Base-by-base conservation (phyloP, 1,140 invertebrate species). In the Brachionus asplanchnoidis region DNA sequence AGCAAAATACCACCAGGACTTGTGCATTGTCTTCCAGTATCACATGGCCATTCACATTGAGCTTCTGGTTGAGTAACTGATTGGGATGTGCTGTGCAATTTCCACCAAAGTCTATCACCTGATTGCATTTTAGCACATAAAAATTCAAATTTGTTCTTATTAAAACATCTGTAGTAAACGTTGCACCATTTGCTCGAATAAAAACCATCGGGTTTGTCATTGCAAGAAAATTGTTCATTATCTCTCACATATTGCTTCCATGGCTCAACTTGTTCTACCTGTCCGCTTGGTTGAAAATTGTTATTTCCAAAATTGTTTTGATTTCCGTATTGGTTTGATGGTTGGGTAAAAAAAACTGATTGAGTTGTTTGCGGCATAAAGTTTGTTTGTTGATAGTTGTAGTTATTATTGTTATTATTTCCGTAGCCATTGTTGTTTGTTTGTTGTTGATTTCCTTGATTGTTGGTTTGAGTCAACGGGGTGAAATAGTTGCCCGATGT, bases 121-220 rank as follows among this genome's bases (percentile, higher is more conserved):
- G 32, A 46, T 65, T 42, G 68, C 23, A 32, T 68, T 66, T 20
- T 32, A 32, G 66, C 66, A 65, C 83, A 84, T 5, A 84, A 53
- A 42, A 75, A 84, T 65, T 73, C 66, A 66, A 28, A 68, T 40
- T 73, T 73, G n/a, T 53, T 84, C 17, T 60, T 42, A 14, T 53
- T 75, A 26, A 36, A 56, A 42, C 83, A 84, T 56, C 83, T 60
- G 40, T 84, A 84, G 44, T 70, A 84, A 0, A 84, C 83, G 42
- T 84, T 84, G 12, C 83, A 84, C 83, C 83, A 84, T 40, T 66
- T 66, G 36, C 83, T 84, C 7, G 66, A 14, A 65, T 84, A 84
- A 28, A 84, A 84, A 23, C 83, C 83, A 66, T 84, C 70, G 28
- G 20, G 32, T 75, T 66, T 66, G 36, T 28, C 83, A 53, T 0